A percentile compares a stretch with the other conserved stretches of the same genome.
Evolutionary conservation across 2,888 invertebrate species (phyloP).

Genomic region (Pollenia amentaria): DNA sequence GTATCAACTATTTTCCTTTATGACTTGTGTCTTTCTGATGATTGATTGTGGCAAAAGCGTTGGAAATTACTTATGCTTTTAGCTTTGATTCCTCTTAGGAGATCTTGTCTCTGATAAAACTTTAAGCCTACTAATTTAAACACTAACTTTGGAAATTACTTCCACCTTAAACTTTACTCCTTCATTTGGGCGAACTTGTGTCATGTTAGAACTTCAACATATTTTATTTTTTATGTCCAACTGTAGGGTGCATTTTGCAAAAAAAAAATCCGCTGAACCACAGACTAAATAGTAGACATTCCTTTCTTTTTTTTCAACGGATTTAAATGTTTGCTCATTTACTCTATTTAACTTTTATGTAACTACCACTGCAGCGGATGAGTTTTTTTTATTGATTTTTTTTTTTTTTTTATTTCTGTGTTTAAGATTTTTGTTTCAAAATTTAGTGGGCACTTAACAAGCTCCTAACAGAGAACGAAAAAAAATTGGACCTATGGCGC

Average conservation of each 20-base stretch:
- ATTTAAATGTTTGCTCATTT: constrained; percentile 76
- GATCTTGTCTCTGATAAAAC: no score
- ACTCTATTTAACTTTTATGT: constrained; percentile 59
- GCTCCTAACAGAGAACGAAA: constrained; percentile 46
- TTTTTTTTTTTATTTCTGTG: constrained; percentile 40
- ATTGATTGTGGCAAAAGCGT: no score
- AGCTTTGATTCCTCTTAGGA: no score
- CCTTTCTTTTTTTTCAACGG: constrained; percentile 62
- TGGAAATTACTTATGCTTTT: no score
- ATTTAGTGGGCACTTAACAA: constrained; percentile 71
- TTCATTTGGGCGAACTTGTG: no score
- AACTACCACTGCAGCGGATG: constrained; percentile 63
- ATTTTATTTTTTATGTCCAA: neutral
- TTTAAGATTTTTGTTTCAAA: constrained; percentile 59
- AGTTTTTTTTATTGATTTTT: constrained; percentile 45
- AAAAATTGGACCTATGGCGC: constrained; percentile 70
- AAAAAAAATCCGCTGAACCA: constrained; percentile 60
- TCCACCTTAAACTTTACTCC: no score
- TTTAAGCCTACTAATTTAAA: no score
- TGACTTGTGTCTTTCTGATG: no score
- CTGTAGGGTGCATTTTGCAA: constrained; percentile 21
- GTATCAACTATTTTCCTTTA: no score
- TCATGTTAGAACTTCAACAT: neutral
- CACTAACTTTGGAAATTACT: no score
- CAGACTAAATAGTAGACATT: constrained; percentile 65